Evolutionary conservation across 2,113 vertebrate genomes (phyloP).

Genomic region (Sinocyclocheilus grahami): DNA sequence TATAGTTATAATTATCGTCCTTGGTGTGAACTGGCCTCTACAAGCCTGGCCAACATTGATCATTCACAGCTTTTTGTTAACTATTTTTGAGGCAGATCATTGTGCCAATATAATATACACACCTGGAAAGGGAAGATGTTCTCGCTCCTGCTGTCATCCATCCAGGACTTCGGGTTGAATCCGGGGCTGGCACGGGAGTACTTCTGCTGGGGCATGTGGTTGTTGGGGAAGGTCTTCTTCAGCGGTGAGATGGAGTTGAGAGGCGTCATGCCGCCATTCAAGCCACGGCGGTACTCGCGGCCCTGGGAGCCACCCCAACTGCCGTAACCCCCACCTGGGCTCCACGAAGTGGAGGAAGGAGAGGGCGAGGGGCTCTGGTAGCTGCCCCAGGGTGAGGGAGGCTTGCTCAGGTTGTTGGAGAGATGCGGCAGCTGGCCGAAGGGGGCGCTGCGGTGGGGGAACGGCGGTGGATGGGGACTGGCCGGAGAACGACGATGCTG

Average conservation of each 20-base stretch:
- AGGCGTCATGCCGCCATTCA: conserved; percentile 94
- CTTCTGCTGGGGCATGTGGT: conserved; percentile 96
- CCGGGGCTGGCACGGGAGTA: conserved; percentile 92
- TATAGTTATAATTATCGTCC: neutral
- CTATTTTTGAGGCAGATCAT: neutral
- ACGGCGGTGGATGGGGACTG: conserved; percentile 93
- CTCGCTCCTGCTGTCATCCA: conserved; percentile 95
- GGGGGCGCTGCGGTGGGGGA: conserved; percentile 92
- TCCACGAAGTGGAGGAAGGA: conserved; percentile 95
- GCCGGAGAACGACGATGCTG: conserved; percentile 97
- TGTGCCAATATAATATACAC: conserved; percentile 61
- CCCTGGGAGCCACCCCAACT: conserved; percentile 97
- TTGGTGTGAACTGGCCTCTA: neutral
- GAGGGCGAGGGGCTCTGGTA: conserved; percentile 97
- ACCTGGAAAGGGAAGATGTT: conserved; percentile 99
- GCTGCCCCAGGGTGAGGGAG: conserved; percentile 97
- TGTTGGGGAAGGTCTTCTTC: conserved; percentile 99
- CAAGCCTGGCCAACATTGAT: neutral
- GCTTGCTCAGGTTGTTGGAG: conserved; percentile 97
- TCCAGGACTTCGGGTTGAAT: conserved; percentile 98
- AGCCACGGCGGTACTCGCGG: conserved; percentile 92
- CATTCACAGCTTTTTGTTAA: neutral
- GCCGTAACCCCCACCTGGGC: conserved; percentile 92
- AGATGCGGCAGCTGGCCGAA: conserved; percentile 97
- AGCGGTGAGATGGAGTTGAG: conserved; percentile 97